Conservation (phyloP, 1,140 invertebrate species). For the Eupristina koningsbergeri region DNA sequence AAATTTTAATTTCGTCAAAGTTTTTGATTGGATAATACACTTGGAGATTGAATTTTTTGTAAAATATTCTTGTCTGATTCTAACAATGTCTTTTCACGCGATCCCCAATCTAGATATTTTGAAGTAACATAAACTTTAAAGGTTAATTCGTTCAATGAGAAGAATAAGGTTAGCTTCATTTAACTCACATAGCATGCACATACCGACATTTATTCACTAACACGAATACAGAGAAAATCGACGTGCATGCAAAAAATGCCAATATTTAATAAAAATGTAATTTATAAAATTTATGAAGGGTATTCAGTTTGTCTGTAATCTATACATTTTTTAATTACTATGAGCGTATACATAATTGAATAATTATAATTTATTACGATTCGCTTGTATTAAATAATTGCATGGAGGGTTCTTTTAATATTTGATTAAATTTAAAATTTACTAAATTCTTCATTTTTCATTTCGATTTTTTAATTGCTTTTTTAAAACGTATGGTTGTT, state of each 20-base stretch:
- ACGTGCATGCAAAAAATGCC: conserved; percentile 37
- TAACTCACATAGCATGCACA: conserved; percentile 48
- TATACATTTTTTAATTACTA: too few species aligned
- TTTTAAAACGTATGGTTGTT: too few species aligned
- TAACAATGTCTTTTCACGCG: conserved; percentile 50
- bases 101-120: conserved; percentile 50
- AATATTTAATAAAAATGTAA: background rate
- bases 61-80: background rate
- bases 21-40: background rate
- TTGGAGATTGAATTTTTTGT: background rate
- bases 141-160: conserved; percentile 53
- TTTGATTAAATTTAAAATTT: background rate
- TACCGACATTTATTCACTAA: conserved; percentile 44
- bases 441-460: background rate
- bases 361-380: background rate
- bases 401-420: too few species aligned
- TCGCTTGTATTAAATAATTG: background rate
- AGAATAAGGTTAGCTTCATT: conserved; percentile 53
- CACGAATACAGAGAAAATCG: conserved; percentile 34
- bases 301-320: background rate
- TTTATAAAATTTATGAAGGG: background rate
- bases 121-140: conserved; percentile 51
- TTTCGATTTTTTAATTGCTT: too few species aligned
- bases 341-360: too few species aligned
- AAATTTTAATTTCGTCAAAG: background rate